Conservation (phyloP, 2,797 vertebrate species). For the Xenops minutus region DNA sequence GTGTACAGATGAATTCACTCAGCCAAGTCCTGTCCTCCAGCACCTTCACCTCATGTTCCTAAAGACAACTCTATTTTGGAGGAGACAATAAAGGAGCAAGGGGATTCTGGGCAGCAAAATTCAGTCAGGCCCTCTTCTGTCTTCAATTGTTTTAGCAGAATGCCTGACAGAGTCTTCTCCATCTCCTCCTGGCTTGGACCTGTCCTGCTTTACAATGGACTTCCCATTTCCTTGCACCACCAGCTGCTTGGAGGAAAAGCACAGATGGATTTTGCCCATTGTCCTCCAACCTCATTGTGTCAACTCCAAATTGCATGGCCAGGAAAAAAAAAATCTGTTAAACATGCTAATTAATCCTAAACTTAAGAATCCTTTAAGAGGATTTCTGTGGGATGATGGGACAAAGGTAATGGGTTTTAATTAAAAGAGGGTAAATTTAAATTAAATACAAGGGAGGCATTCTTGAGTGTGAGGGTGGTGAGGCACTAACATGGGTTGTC, state of each 20-base stretch:
- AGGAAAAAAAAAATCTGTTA: background rate
- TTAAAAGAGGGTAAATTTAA: background rate
- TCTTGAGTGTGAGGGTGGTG: fast-evolving
- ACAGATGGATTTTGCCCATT: background rate
- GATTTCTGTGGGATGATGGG: background rate
- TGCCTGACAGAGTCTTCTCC: background rate
- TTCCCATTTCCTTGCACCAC: background rate
- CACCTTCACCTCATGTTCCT: background rate
- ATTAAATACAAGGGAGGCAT: background rate
- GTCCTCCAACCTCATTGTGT: background rate
- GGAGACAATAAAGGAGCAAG: background rate
- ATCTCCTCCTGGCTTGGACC: background rate
- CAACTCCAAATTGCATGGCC: background rate
- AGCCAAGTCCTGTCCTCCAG: background rate
- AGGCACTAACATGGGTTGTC: fast-evolving
- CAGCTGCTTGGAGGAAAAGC: background rate
- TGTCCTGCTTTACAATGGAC: background rate
- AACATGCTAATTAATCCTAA: background rate
- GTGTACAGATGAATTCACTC: background rate
- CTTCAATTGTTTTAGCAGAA: background rate
- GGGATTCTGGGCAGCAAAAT: background rate
- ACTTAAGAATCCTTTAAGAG: background rate
- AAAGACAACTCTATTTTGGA: background rate
- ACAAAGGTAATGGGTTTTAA: background rate
- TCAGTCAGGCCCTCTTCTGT: background rate